Percentiles rank a stretch among this genome's conserved stretches.
phyloP scores from a whole-genome alignment of 2,888 invertebrate species.

The Nematopogon swammerdamellus region DNA sequence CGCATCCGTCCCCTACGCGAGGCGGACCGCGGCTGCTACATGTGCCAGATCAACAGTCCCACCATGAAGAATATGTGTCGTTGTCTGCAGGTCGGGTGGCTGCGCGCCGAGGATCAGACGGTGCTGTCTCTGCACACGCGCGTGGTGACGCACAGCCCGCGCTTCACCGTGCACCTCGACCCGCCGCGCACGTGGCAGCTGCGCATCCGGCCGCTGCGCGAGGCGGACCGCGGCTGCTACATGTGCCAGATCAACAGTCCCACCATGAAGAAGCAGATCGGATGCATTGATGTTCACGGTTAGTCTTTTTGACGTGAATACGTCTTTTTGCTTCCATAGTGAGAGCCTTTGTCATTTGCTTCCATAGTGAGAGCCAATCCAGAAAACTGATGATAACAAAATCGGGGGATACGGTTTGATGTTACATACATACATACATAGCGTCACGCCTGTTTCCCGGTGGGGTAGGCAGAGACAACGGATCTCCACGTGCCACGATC shows the following conservation, averaged over 20 bases:
- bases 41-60: too few relatives aligned
- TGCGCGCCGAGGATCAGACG: constrained; percentile 88
- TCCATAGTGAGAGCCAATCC: too few relatives aligned
- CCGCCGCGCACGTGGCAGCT: constrained; percentile 82
- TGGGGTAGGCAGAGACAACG: too few relatives aligned
- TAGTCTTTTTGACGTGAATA: too few relatives aligned
- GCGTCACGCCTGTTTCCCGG: too few relatives aligned
- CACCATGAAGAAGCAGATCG: constrained; percentile 82
- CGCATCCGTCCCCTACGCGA: constrained; percentile 76
- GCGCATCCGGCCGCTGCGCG: constrained; percentile 76
- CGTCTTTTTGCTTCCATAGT: too few relatives aligned
- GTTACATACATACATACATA: too few relatives aligned
- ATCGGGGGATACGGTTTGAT: too few relatives aligned
- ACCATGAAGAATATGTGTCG: constrained; percentile 1
- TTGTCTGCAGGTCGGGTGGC: constrained; percentile 77
- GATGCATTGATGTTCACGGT: constrained; percentile 88
- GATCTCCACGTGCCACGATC: too few relatives aligned
- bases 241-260: constrained; percentile 89
- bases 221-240: constrained; percentile 76
- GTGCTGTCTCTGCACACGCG: constrained; percentile 80
- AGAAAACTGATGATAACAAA: too few relatives aligned
- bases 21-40: too few relatives aligned
- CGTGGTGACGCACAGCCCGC: constrained; percentile 79
- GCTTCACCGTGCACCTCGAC: constrained; percentile 80
- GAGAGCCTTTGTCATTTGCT: too few relatives aligned